A percentile compares a stretch with the other conserved stretches of the same genome.
Conservation (phyloP, 2,888 invertebrate species). For the Disparrhopalites patrizii region DNA sequence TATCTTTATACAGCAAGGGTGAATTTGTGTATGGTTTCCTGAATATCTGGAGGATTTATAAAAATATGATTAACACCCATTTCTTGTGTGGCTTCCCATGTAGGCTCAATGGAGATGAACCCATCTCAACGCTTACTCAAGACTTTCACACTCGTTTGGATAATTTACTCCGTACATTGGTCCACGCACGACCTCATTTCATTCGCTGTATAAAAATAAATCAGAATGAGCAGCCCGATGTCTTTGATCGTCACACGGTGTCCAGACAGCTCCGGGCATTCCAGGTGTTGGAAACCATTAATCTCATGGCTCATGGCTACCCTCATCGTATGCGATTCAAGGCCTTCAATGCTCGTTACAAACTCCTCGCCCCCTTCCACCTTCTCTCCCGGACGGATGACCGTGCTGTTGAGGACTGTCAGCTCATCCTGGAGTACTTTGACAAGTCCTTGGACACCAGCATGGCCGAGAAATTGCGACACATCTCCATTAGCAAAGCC, state of each 20-base stretch:
- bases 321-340: slow-evolving; percentile 94
- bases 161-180: slow-evolving; percentile 82
- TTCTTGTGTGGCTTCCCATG: slow-evolving; percentile 10
- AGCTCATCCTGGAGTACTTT: slow-evolving; percentile 68
- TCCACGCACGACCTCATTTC: slow-evolving; percentile 91
- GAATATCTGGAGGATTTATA: neutral
- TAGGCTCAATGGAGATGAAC: slow-evolving; percentile 73
- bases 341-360: slow-evolving; percentile 81
- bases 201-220: slow-evolving; percentile 89
- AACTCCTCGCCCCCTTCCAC: slow-evolving; percentile 76
- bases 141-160: slow-evolving; percentile 93
- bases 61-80: neutral
- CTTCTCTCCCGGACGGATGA: slow-evolving; percentile 51
- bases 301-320: slow-evolving; percentile 75
- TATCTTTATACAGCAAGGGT: neutral
- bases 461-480: slow-evolving; percentile 48
- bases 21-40: neutral
- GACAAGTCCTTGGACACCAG: slow-evolving; percentile 56
- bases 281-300: slow-evolving; percentile 88
- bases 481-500: slow-evolving; percentile 77
- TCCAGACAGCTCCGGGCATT: slow-evolving; percentile 84
- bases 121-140: slow-evolving; percentile 83
- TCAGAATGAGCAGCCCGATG: slow-evolving; percentile 70
- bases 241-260: slow-evolving; percentile 78
- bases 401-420: slow-evolving; percentile 65